Evolutionary conservation across 2,797 vertebrate genomes (phyloP).

Genomic region (Leptatherina wallacei): DNA sequence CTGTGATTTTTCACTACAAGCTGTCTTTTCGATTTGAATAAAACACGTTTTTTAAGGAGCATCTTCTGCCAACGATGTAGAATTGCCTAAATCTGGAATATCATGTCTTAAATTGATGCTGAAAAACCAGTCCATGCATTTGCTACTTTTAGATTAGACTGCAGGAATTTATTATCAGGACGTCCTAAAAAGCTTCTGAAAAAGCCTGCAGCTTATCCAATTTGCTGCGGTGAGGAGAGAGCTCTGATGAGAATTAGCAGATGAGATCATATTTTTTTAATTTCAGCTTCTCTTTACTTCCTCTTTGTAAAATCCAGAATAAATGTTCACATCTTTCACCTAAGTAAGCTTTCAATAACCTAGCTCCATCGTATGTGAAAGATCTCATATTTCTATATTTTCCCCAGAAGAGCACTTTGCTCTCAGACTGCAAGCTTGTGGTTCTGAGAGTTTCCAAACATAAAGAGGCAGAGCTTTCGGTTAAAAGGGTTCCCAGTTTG

Average conservation of each 20-base stretch:
- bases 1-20: too few species aligned
- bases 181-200: too few species aligned
- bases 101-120: neutral
- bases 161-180: too few species aligned
- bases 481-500: neutral
- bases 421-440: neutral
- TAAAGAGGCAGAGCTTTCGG: neutral
- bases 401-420: neutral
- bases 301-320: neutral
- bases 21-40: slow-evolving; percentile 1
- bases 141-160: neutral
- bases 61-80: too few species aligned
- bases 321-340: neutral
- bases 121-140: neutral
- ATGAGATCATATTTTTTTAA: neutral
- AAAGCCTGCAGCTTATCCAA: neutral
- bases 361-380: neutral
- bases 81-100: too few species aligned
- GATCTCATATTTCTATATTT: neutral
- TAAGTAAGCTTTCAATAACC: neutral
- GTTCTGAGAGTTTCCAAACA: neutral
- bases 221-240: neutral
- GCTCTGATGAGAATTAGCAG: neutral
- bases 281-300: neutral
- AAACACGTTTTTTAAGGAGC: neutral